Evolutionary conservation across 2,797 vertebrate genomes (phyloP), one percentile per base, ranked within the genome.

Genomic region (Australoheros facetus): DNA sequence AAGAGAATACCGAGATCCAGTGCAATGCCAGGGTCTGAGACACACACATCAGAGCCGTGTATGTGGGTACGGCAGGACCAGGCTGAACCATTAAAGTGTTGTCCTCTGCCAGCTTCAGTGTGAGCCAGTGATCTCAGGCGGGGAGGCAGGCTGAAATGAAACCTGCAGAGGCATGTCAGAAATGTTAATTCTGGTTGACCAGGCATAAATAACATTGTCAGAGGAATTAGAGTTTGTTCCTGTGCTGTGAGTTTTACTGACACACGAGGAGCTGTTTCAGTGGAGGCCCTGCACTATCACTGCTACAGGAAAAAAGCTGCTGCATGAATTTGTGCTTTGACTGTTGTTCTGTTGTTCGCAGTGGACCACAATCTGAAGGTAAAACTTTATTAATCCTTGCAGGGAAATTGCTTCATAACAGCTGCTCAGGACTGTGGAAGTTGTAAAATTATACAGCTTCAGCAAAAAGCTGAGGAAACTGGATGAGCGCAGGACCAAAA

Each of bases 181-280:
- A 85, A 89, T 86, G 89, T 84, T 90, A 82, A 91, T 87, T 88
- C 86, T 88, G 85, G 88, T 87, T 82, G 87, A 93, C 80, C 86
- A 84, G 86, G 87, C 91, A 90, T 93, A 90, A 92, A 94, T 93
- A 91, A 91, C 76, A 87, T 75, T 89, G 87, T 91, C 77, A 81
- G 85, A 90, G 83, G 73, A 92, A 90, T 85, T 85, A 84, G 62
- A 77, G 77, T 82, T 91, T 88, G 80, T 83, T 89, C 85, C 80
- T 86, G 83, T 69, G 86, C 82, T 73, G 73, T 66, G 84, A 69
- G 75, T 84, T 80, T 85, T 72, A 80, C 77, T 85, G 78, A 89
- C 85, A 88, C 56, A 53, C 19, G 59, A 78, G 81, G 66, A 77
- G 60, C 23, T 56, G 58, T 81, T 86, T 60, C 34, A 39, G 55